These are phyloP conservation scores for Eupithecia vulgata DNA, from an alignment of 2,888 invertebrate species.

Conservation along the genomic window DNA sequence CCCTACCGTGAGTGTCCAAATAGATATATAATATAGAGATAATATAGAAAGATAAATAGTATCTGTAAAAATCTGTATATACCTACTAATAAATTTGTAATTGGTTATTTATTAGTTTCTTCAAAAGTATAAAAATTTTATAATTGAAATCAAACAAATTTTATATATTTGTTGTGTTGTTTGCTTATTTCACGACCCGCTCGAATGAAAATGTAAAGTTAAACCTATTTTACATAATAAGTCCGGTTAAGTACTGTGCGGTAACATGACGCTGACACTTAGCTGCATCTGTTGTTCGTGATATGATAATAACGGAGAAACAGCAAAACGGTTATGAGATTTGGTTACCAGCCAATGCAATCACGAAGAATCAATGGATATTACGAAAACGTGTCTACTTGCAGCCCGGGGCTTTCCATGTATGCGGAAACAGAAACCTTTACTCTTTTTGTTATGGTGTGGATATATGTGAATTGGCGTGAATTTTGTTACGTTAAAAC, in stretches of 20 bases:
- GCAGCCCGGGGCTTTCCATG: not conserved
- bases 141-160: not conserved
- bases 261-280: slow-evolving; percentile 2
- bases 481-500: too few relatives aligned
- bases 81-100: too few relatives aligned
- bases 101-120: too few relatives aligned
- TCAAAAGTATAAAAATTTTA: too few relatives aligned
- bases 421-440: too few relatives aligned
- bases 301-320: slow-evolving; percentile 7
- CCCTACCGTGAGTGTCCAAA: too few relatives aligned
- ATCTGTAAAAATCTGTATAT: too few relatives aligned
- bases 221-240: slow-evolving; percentile 8
- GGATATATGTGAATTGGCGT: too few relatives aligned
- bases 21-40: too few relatives aligned
- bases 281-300: not conserved
- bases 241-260: not conserved
- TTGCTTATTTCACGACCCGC: not conserved
- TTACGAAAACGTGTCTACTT: not conserved
- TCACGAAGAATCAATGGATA: not conserved
- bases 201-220: not conserved
- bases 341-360: not conserved
- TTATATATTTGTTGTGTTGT: not conserved
- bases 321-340: not conserved
- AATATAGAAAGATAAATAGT: too few relatives aligned
- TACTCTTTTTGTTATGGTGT: too few relatives aligned